phyloP scores from a whole-genome alignment of 2,888 invertebrate genomes.

The Amiota communis region DNA sequence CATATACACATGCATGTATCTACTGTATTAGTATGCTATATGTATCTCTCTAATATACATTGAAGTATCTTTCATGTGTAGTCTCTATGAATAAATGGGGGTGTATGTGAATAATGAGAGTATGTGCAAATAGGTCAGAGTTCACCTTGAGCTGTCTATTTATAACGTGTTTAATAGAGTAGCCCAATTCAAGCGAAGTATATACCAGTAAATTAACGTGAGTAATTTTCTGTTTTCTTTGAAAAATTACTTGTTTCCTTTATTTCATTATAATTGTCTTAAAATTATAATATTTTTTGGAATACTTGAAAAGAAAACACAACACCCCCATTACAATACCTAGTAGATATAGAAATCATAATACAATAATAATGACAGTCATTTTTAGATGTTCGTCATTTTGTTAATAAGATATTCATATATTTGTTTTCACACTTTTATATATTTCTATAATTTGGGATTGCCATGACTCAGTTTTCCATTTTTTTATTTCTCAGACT shows the following conservation, averaged over 20 bases:
- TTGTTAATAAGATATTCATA: constrained; percentile 1
- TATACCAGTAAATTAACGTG: no score
- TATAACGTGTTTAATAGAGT: background rate
- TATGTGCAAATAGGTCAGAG: constrained; percentile 22
- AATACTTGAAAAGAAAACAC: background rate
- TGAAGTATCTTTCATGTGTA: no score
- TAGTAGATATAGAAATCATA: background rate
- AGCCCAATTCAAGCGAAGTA: no score
- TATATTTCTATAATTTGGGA: constrained; percentile 11
- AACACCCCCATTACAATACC: no score
- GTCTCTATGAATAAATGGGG: no score
- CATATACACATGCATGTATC: background rate
- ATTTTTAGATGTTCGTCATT: background rate
- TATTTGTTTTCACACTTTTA: background rate
- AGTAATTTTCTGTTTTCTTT: no score
- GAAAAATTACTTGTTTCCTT: constrained; percentile 9
- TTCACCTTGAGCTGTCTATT: constrained; percentile 9
- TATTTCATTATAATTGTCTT: constrained; percentile 23
- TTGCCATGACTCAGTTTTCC: constrained; percentile 20
- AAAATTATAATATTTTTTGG: background rate
- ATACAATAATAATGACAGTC: background rate
- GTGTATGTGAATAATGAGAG: no score
- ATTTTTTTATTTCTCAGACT: background rate
- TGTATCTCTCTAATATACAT: background rate
- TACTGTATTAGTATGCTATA: background rate